These are phyloP conservation scores for Aldrovandia affinis DNA, from an alignment of 2,797 vertebrate genomes.

Conservation along the genomic window DNA sequence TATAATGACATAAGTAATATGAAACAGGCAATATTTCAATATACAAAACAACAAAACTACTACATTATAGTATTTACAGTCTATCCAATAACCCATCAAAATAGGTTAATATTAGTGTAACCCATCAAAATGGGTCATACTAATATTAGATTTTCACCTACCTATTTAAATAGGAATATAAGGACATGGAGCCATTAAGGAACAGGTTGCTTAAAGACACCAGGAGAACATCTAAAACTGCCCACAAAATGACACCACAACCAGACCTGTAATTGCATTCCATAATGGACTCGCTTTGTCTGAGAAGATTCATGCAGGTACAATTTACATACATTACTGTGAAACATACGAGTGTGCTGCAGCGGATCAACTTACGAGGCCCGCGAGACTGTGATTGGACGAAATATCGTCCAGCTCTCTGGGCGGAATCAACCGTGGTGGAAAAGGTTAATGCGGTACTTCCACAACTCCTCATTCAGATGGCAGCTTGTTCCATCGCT, in stretches of 20 bases:
- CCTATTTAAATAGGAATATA: slow-evolving; percentile 6
- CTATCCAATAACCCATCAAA: background rate
- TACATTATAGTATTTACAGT: background rate
- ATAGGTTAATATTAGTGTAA: slow-evolving; percentile 5
- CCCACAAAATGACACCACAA: background rate
- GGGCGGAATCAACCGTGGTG: background rate
- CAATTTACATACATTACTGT: slow-evolving; percentile 7
- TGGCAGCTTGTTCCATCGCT: background rate
- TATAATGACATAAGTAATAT: too few relatives aligned
- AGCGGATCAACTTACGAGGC: background rate
- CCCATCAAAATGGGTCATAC: slow-evolving; percentile 16
- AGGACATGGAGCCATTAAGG: background rate
- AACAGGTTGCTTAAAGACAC: slow-evolving; percentile 1
- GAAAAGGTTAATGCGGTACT: background rate
- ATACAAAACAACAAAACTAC: background rate
- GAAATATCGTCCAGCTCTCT: background rate
- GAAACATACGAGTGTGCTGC: background rate
- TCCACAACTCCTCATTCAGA: background rate
- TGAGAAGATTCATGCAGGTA: background rate
- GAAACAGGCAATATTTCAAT: too few relatives aligned
- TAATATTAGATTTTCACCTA: slow-evolving; percentile 13
- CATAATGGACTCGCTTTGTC: background rate
- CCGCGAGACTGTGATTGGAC: background rate
- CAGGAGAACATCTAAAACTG: background rate
- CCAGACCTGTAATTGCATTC: background rate